Evolutionary conservation across 2,888 invertebrate genomes (phyloP).

Genomic region (Lottia gigantea): DNA sequence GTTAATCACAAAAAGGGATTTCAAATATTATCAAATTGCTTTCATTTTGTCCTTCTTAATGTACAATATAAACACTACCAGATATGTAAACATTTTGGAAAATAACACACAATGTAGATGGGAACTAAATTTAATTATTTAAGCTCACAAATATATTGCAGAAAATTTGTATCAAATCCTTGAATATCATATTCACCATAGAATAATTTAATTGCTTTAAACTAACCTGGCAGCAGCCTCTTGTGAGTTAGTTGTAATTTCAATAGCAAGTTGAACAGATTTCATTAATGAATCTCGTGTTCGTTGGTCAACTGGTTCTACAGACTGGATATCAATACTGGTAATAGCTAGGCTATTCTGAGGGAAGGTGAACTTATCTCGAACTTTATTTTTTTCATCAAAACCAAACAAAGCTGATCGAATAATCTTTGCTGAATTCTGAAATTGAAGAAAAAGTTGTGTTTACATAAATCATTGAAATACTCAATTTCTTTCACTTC

Average conservation of each 20-base stretch:
- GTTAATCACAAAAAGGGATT: slow-evolving; percentile 11
- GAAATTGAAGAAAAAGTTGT: slow-evolving; percentile 24
- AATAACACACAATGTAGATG: too few relatives aligned
- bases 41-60: too few relatives aligned
- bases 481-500: too few relatives aligned
- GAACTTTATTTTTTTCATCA: slow-evolving; percentile 68
- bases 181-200: too few relatives aligned
- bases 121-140: too few relatives aligned
- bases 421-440: slow-evolving; percentile 71
- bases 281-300: slow-evolving; percentile 71
- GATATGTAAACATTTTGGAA: too few relatives aligned
- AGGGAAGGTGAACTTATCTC: slow-evolving; percentile 67
- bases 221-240: slow-evolving; percentile 70
- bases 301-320: slow-evolving; percentile 72
- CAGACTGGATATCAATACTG: slow-evolving; percentile 71
- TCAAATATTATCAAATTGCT: too few relatives aligned
- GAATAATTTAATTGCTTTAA: too few relatives aligned
- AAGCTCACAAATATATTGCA: too few relatives aligned
- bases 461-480: too few relatives aligned
- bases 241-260: slow-evolving; percentile 72
- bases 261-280: slow-evolving; percentile 71
- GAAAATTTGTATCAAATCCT: too few relatives aligned
- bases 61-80: too few relatives aligned
- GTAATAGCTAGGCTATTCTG: slow-evolving; percentile 70
- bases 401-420: slow-evolving; percentile 70